A percentile compares a stretch with the other conserved stretches of the same genome.
Conservation (phyloP, 2,888 invertebrate species). For the Trachelus troglodyta region DNA sequence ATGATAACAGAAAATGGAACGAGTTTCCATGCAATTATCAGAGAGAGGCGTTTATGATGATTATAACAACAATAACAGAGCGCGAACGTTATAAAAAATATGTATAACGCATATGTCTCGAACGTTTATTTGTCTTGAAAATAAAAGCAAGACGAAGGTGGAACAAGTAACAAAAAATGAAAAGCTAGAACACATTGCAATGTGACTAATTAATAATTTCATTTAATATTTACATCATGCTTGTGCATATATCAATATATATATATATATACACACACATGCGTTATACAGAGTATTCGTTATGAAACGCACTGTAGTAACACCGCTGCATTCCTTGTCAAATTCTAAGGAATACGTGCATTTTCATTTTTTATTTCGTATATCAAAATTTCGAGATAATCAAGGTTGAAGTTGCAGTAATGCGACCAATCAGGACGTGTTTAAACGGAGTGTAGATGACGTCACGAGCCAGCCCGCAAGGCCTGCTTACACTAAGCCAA, state of each 20-base stretch:
- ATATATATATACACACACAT: conserved; percentile 18
- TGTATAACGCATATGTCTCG: not conserved
- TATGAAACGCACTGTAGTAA: no score
- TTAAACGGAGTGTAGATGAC: no score
- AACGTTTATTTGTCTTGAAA: not conserved
- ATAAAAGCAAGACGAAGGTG: not conserved
- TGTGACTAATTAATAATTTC: conserved; percentile 19
- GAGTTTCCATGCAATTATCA: not conserved
- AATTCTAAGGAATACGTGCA: no score
- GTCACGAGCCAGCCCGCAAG: no score
- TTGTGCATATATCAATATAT: conserved; percentile 22
- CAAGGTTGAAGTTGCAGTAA: no score
- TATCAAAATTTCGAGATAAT: no score
- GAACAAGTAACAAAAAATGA: not conserved
- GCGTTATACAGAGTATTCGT: conserved; percentile 6
- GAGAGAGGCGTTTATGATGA: not conserved
- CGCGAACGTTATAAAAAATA: not conserved
- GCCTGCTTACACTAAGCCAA: no score
- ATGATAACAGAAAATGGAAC: not conserved
- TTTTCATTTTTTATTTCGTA: no score
- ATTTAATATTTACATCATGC: conserved; percentile 31
- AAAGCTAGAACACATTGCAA: conserved; percentile 10
- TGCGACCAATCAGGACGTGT: no score
- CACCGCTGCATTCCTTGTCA: no score
- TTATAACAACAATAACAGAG: not conserved